phyloP scores from a whole-genome alignment of 1,140 invertebrate genomes.

The Coptotermes formosanus region DNA sequence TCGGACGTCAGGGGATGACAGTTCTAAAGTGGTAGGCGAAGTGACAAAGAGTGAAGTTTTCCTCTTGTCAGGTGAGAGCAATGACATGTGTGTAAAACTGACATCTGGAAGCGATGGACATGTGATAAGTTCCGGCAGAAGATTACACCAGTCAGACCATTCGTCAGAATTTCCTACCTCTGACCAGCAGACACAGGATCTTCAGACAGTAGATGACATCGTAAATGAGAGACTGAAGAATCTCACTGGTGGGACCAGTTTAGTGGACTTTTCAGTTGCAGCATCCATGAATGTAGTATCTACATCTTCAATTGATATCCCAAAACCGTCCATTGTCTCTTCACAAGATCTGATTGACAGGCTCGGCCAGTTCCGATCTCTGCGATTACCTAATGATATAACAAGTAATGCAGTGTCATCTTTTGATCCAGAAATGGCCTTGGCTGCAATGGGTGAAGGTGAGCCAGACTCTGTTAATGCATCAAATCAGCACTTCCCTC shows the following conservation, averaged over 20 bases:
- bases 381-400: no score
- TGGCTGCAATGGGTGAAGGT: conserved; percentile 29
- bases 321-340: neutral
- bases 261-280: neutral
- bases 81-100: neutral
- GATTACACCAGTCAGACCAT: conserved; percentile 2
- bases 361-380: neutral
- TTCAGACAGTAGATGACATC: conserved; percentile 30
- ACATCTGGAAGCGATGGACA: neutral
- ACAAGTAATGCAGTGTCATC: conserved; percentile 18
- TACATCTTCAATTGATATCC: neutral
- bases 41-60: neutral
- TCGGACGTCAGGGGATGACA: conserved; percentile 6
- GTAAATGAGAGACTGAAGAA: conserved; percentile 33
- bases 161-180: neutral
- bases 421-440: conserved; percentile 29
- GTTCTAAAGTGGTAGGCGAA: neutral
- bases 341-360: conserved; percentile 20
- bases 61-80: neutral
- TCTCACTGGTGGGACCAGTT: conserved; percentile 17
- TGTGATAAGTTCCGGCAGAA: neutral
- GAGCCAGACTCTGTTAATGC: neutral
- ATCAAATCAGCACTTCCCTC: neutral
- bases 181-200: conserved; percentile 18
- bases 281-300: neutral